Percentiles rank a stretch among this genome's conserved stretches.
phyloP scores from a whole-genome alignment of 35 echinoderm and acorn worm species.

The Nesometra sesokonis region DNA sequence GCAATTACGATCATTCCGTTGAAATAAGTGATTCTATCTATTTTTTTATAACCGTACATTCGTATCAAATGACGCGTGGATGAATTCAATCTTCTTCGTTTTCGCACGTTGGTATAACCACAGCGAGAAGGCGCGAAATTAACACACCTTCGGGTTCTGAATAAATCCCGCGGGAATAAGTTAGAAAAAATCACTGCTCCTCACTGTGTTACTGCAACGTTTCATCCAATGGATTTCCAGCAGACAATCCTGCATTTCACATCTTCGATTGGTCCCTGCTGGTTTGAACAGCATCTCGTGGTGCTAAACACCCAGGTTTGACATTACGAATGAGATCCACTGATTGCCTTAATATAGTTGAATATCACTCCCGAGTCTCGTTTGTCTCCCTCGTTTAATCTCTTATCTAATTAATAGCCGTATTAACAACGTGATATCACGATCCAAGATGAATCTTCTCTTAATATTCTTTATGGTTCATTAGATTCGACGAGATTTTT shows the following conservation, averaged over 20 bases:
- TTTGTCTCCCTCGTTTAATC: not conserved
- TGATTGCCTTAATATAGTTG: not conserved
- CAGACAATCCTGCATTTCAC: not conserved
- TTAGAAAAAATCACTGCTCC: not conserved
- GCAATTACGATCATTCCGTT: not conserved
- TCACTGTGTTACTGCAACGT: not conserved
- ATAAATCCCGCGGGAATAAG: not conserved
- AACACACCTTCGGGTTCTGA: not conserved
- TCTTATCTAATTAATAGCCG: not conserved
- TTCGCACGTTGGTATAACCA: not conserved
- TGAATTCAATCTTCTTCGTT: not conserved
- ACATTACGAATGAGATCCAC: not conserved
- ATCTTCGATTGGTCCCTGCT: not conserved
- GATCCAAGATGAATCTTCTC: not conserved
- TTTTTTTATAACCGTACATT: not conserved
- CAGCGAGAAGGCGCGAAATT: not conserved
- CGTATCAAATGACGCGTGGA: not conserved
- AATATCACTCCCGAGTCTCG: not conserved
- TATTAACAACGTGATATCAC: not conserved
- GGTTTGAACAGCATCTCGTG: not conserved
- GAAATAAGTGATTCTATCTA: not conserved
- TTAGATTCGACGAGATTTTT: not conserved
- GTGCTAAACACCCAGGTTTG: not conserved
- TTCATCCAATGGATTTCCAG: not conserved
- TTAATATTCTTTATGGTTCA: not conserved